Base-by-base conservation (phyloP, 2,888 invertebrate genomes). In the Stictocephala bisonia region DNA sequence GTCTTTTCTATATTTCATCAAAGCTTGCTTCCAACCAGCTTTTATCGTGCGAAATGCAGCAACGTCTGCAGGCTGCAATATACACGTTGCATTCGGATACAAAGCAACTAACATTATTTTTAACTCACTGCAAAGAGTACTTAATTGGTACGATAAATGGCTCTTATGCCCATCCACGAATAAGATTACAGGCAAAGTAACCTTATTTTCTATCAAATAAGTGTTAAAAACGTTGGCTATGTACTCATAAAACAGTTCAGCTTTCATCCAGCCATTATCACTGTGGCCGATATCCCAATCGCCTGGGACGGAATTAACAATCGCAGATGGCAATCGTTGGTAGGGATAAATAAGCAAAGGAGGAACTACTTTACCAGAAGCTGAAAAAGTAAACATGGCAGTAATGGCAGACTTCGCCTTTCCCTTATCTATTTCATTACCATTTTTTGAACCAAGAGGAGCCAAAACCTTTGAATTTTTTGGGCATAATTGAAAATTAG, bases 321-420 rank as follows among this genome's bases (percentile, higher is more conserved):
- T 41, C 22, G 11, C n/a, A 13, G 26, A 20, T 11, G 20, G 64
- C 6, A 64, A 13, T 24, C 71, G 83, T 78, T 82, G 80, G 75
- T 83, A 81, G 0, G 82, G 81, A 78, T 81, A 83, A 27, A 84
- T 80, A 3, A 84, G 77, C 80, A 83, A 81, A 24, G 83, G 82
- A 50, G 83, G 83, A 3, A 79, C 80, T 26, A 80, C 72, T 41
- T 75, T 72, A 41, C 82, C 83, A 74, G 79, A 66, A 9, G 84
- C 83, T 6, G 80, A 76, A 79, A 84, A 84, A 15, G 82, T 81
- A 73, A 83, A 84, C 81, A 84, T 79, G 0, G 83, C 83, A 11
- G 83, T 84, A 22, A 84, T 75, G 20, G 79, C 80, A 3, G 79
- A 76, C 79, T 84, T 84, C 22, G 75, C 76, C 11, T 81, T 80